These are phyloP conservation scores for Egretta garzetta DNA, from an alignment of 2,113 vertebrate genomes.

Conservation along the genomic window DNA sequence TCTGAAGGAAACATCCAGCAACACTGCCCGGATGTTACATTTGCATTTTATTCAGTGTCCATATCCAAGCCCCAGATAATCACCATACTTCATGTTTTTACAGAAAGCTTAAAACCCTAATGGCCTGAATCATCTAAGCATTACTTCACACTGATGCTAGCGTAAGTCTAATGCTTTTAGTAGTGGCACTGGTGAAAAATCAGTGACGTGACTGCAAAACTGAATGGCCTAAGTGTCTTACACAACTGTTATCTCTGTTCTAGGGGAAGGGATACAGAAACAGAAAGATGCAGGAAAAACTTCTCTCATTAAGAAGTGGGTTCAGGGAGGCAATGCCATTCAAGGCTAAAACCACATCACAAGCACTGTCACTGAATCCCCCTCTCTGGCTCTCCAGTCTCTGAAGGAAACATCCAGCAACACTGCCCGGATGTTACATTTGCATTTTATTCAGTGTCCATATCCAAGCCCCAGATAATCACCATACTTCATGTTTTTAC, in stretches of 20 bases:
- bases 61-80: conserved; percentile 53
- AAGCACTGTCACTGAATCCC: background rate
- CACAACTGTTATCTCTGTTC: too few species aligned
- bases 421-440: background rate
- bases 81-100: conserved; percentile 43
- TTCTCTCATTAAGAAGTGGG: background rate
- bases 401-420: background rate
- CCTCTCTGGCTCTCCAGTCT: background rate
- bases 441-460: conserved; percentile 40
- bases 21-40: background rate
- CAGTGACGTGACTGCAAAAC: too few species aligned
- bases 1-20: background rate
- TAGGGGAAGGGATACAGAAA: too few species aligned
- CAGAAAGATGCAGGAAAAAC: too few species aligned
- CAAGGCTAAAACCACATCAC: background rate
- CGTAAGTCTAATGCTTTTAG: conserved; percentile 39
- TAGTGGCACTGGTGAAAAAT: background rate
- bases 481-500: conserved; percentile 37
- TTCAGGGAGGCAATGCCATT: background rate
- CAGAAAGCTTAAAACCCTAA: conserved; percentile 58
- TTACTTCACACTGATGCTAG: conserved; percentile 31
- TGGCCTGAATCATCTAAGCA: conserved; percentile 57
- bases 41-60: conserved; percentile 39
- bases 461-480: conserved; percentile 55
- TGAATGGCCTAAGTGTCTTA: too few species aligned